Percentiles rank a stretch among this genome's conserved stretches.
Conservation (phyloP, 2,888 invertebrate species). For the Enoplolaimus lenunculus region DNA sequence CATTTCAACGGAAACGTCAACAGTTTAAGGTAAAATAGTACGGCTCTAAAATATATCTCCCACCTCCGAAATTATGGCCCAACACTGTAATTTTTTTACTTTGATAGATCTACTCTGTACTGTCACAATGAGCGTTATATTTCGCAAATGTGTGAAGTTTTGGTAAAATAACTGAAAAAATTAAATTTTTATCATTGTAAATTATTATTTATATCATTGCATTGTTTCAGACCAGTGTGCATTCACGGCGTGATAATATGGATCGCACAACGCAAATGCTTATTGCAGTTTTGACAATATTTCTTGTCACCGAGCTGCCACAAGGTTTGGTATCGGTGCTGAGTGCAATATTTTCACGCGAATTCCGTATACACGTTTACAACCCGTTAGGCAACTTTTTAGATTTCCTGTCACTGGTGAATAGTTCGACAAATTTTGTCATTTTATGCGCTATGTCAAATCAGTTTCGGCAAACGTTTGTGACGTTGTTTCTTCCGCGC, state of each 20-base stretch:
- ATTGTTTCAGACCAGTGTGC: too few relatives aligned
- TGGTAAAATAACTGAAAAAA: too few relatives aligned
- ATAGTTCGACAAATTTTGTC: constrained; percentile 46
- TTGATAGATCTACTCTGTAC: too few relatives aligned
- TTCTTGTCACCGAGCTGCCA: constrained; percentile 46
- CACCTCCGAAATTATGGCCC: too few relatives aligned
- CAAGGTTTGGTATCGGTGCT: constrained; percentile 45
- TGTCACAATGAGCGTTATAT: too few relatives aligned
- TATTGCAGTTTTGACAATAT: constrained; percentile 44
- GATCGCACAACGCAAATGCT: constrained; percentile 47
- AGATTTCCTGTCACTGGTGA: constrained; percentile 44
- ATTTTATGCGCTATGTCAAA: constrained; percentile 47
- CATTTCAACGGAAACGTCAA: constrained; percentile 35
- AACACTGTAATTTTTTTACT: too few relatives aligned
- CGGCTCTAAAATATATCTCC: too few relatives aligned
- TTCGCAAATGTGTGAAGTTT: too few relatives aligned
- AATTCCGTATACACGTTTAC: constrained; percentile 43
- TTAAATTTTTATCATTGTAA: too few relatives aligned
- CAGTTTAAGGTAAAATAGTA: background rate
- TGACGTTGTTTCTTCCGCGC: background rate
- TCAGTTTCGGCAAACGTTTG: constrained; percentile 40
- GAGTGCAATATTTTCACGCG: constrained; percentile 38
- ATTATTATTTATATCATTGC: too few relatives aligned
- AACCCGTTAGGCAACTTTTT: constrained; percentile 44
- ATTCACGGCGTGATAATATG: too few relatives aligned